These are phyloP conservation scores for Macrobrachium rosenbergii DNA, from an alignment of 1,140 invertebrate species.

Conservation along the genomic window DNA sequence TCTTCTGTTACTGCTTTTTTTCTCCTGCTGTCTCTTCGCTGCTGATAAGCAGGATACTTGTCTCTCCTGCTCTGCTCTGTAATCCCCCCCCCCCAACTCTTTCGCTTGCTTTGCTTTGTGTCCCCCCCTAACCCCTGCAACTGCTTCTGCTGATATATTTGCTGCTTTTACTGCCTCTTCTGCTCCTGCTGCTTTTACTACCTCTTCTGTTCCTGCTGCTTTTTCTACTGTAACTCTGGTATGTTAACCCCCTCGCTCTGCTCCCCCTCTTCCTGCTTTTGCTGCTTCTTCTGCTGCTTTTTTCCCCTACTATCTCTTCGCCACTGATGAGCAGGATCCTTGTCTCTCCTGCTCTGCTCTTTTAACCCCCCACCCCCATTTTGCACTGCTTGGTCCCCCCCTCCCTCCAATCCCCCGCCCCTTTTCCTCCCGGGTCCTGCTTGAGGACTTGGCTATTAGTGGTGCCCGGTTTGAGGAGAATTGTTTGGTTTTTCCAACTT, in stretches of 20 bases:
- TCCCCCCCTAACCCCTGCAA: background rate
- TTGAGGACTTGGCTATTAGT: background rate
- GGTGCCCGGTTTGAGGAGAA: too few relatives aligned
- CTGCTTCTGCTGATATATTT: too few relatives aligned
- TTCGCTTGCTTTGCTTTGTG: background rate
- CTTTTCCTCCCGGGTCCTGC: too few relatives aligned
- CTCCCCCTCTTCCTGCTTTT: too few relatives aligned
- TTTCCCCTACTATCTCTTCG: background rate
- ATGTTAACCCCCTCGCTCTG: too few relatives aligned
- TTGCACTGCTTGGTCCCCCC: background rate
- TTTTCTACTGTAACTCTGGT: background rate
- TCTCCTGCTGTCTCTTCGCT: background rate
- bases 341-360: constrained; percentile 3
- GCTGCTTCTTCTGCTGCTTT: background rate
- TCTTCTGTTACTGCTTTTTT: background rate
- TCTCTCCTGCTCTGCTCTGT: background rate
- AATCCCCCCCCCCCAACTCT: background rate
- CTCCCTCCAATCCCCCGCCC: too few relatives aligned
- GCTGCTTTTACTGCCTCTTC: background rate
- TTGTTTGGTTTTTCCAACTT: too few relatives aligned
- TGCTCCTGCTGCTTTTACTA: background rate
- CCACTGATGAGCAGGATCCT: background rate
- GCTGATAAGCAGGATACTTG: background rate
- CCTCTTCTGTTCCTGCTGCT: background rate
- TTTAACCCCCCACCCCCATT: background rate